These are phyloP conservation scores for Gymnosoma rotundatum DNA, from an alignment of 2,888 invertebrate genomes.

Conservation along the genomic window DNA sequence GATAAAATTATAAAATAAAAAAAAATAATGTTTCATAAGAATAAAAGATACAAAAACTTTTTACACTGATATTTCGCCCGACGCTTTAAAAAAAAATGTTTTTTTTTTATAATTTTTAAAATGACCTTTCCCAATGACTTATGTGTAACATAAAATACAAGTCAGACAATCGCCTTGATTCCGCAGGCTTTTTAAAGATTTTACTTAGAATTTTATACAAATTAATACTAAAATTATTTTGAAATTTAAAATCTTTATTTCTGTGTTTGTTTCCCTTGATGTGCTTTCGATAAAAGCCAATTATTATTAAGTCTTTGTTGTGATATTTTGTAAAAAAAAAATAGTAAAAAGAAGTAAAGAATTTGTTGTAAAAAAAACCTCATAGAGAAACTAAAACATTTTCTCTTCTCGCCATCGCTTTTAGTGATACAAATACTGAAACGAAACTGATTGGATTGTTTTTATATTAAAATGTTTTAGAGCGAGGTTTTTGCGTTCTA, in stretches of 20 bases:
- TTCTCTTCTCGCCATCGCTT: not conserved
- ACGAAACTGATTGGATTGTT: not conserved
- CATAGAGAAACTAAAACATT: slow-evolving; percentile 22
- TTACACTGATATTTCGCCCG: not conserved
- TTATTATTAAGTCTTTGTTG: slow-evolving; percentile 55
- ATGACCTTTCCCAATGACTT: slow-evolving; percentile 6
- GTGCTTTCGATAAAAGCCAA: slow-evolving; percentile 51
- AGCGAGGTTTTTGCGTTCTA: slow-evolving; percentile 26
- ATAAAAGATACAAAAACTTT: not conserved
- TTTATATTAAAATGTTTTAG: slow-evolving; percentile 16
- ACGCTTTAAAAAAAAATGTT: slow-evolving; percentile 2
- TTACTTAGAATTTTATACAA: not conserved
- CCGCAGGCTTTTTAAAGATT: not conserved
- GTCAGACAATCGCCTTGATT: not conserved
- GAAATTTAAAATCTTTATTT: slow-evolving; percentile 30
- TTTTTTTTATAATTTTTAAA: not conserved
- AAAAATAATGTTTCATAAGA: not conserved
- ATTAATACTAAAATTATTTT: slow-evolving; percentile 26
- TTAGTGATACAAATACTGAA: not conserved
- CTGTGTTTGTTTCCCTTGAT: slow-evolving; percentile 13
- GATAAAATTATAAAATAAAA: not conserved
- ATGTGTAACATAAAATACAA: slow-evolving; percentile 28
- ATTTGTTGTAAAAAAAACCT: slow-evolving; percentile 25
- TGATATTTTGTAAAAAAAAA: slow-evolving; percentile 37
- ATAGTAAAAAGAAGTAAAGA: slow-evolving; percentile 4